Evolutionary conservation across 2,888 invertebrate genomes (phyloP).

Genomic region (Teinopalpus imperialis): DNA sequence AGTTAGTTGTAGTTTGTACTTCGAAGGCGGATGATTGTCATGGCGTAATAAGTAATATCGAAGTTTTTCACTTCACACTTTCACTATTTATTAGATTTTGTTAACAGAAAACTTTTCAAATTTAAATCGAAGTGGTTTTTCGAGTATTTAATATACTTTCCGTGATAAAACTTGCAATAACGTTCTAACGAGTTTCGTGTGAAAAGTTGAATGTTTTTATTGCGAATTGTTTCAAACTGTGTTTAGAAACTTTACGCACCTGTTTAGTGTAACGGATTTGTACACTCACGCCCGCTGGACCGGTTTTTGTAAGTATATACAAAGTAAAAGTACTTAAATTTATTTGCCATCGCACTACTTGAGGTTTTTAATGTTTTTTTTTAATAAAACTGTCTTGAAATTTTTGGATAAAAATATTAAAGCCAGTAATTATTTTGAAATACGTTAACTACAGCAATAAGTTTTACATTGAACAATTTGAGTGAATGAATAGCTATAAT

Average conservation of each 20-base stretch:
- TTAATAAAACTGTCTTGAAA: no score
- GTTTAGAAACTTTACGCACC: slow-evolving; percentile 22
- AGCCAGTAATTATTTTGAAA: no score
- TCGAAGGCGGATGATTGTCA: not conserved
- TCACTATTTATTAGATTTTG: no score
- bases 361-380: no score
- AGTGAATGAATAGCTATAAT: no score
- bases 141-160: not conserved
- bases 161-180: slow-evolving; percentile 5
- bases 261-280: slow-evolving; percentile 17
- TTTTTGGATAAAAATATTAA: no score
- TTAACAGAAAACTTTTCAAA: no score
- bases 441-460: no score
- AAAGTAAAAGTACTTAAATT: slow-evolving; percentile 10
- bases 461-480: no score
- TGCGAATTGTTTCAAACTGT: slow-evolving; percentile 19
- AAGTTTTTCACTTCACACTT: no score
- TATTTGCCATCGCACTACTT: no score
- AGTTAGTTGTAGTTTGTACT: not conserved
- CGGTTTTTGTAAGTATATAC: slow-evolving; percentile 25
- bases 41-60: not conserved
- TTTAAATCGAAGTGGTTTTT: not conserved
- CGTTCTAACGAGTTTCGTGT: slow-evolving; percentile 9
- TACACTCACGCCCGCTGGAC: slow-evolving; percentile 11
- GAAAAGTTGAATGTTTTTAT: slow-evolving; percentile 18